Conservation (phyloP, 64 coral and sea anemone genomes). For the Cladopsammia gracilis region DNA sequence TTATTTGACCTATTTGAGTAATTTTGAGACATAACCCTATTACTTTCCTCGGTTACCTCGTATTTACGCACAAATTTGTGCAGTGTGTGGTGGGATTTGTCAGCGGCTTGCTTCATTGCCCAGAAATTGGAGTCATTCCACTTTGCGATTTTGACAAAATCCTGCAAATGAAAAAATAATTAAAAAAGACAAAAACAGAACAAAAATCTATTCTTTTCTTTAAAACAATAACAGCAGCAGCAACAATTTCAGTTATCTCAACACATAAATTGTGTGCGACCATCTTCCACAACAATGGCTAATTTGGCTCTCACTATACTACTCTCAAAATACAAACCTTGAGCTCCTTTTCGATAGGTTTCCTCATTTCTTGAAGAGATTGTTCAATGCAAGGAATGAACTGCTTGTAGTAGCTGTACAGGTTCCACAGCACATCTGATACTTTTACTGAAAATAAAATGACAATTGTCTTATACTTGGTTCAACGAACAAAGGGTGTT, state of each 20-base stretch:
- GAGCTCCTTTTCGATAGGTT: slow-evolving; percentile 97
- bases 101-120: slow-evolving; percentile 97
- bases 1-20: too few relatives aligned
- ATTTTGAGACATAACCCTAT: too few relatives aligned
- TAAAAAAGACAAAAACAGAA: neutral
- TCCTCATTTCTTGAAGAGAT: slow-evolving; percentile 57
- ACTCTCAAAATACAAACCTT: slow-evolving; percentile 57
- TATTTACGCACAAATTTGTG: slow-evolving; percentile 95
- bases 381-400: slow-evolving; percentile 69
- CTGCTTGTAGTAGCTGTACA: slow-evolving; percentile 89
- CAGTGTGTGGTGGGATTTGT: slow-evolving; percentile 92
- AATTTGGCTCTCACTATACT: neutral
- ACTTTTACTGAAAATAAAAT: slow-evolving; percentile 29
- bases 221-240: neutral
- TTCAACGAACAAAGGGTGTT: too few relatives aligned
- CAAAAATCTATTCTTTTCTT: neutral
- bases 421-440: slow-evolving; percentile 81
- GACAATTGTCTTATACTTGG: neutral
- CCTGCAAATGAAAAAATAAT: slow-evolving; percentile 53
- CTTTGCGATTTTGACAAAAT: slow-evolving; percentile 97
- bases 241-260: too few relatives aligned
- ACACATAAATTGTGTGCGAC: too few relatives aligned
- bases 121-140: slow-evolving; percentile 99
- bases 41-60: slow-evolving; percentile 53
- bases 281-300: neutral